Percentiles rank a stretch among this genome's conserved stretches.
These are phyloP conservation scores for Scylla paramamosain DNA, from an alignment of 1,140 invertebrate species.

Conservation along the genomic window DNA sequence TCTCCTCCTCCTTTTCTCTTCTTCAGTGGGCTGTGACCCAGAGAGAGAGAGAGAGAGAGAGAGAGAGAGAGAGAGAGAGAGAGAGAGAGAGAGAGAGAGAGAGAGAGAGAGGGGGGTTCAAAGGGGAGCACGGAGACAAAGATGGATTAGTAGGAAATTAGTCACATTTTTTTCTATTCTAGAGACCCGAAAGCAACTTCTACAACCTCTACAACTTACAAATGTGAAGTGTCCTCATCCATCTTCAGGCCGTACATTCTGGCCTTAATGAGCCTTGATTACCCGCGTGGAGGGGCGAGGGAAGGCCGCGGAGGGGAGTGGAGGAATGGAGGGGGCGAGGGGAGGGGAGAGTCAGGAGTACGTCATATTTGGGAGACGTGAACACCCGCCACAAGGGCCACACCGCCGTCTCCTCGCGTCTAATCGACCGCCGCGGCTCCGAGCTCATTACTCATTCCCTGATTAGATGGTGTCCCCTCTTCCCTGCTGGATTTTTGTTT, in stretches of 20 bases:
- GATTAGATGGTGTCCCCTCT: background rate
- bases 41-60: conserved; percentile 10
- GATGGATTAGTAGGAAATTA: background rate
- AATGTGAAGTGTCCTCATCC: conserved; percentile 8
- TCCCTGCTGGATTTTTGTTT: background rate
- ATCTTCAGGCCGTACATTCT: background rate
- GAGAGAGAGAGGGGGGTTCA: background rate
- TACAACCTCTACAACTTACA: background rate
- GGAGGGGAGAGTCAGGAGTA: background rate
- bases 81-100: no score
- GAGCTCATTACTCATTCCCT: background rate
- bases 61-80: conserved; percentile 21
- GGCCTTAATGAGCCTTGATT: background rate
- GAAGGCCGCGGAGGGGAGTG: background rate
- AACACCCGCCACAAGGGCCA: no score
- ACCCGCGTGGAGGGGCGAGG: background rate
- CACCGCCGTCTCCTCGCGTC: background rate
- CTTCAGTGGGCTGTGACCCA: background rate
- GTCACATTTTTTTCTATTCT: background rate
- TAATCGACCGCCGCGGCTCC: background rate
- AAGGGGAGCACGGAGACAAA: background rate
- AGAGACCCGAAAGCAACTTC: background rate
- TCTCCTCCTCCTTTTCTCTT: background rate
- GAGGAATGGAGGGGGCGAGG: background rate
- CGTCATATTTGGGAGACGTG: no score